A percentile compares a stretch with the other conserved stretches of the same genome.
phyloP scores from a whole-genome alignment of 2,113 vertebrate species.

The Oreochromis spilurus region DNA sequence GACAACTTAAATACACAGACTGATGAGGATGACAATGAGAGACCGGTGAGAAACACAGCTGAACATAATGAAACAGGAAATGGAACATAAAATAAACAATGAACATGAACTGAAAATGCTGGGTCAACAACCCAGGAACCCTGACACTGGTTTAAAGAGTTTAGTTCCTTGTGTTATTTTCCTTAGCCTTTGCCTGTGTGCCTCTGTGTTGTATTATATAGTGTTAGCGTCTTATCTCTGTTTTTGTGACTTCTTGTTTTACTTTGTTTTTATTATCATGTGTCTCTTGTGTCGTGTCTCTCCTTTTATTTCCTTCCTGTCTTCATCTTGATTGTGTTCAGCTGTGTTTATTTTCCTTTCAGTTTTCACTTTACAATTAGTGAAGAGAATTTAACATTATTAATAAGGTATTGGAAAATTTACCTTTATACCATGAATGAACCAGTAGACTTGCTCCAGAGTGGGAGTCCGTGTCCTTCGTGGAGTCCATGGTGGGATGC shows the following conservation, averaged over 20 bases:
- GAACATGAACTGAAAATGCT: too few species aligned
- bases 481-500: neutral
- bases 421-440: neutral
- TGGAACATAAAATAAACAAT: too few species aligned
- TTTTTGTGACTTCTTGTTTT: neutral
- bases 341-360: fast-evolving
- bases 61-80: too few species aligned
- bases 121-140: too few species aligned
- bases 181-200: neutral
- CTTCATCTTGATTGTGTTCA: too few species aligned
- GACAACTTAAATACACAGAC: too few species aligned
- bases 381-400: neutral
- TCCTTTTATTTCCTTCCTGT: too few species aligned
- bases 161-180: neutral
- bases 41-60: too few species aligned
- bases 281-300: neutral
- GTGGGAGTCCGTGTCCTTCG: neutral
- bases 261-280: neutral
- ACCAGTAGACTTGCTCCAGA: neutral
- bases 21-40: too few species aligned
- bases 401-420: neutral
- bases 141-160: neutral
- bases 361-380: neutral
- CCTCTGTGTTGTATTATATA: neutral
- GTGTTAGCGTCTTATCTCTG: neutral